Evolutionary conservation across 2,888 invertebrate species (phyloP).

Genomic region (Venusia cambrica): DNA sequence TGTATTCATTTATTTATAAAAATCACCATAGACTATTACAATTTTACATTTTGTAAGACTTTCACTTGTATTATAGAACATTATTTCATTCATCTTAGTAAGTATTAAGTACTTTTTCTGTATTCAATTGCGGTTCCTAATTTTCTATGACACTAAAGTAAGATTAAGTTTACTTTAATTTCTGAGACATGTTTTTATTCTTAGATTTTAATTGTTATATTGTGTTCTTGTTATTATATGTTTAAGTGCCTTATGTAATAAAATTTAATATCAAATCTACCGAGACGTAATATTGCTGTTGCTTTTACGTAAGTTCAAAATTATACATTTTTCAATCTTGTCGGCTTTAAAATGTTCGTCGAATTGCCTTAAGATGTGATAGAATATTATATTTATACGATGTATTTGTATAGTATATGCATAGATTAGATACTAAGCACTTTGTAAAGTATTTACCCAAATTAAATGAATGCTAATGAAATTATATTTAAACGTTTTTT

Average conservation of each 20-base stretch:
- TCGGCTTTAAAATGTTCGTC: conserved; percentile 21
- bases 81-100: conserved; percentile 41
- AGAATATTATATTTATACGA: conserved; percentile 59
- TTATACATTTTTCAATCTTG: conserved; percentile 12
- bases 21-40: conserved; percentile 28
- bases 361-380: conserved; percentile 65
- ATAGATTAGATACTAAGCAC: conserved; percentile 38
- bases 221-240: too few species aligned
- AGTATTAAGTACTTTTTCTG: conserved; percentile 30
- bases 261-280: too few species aligned
- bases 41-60: conserved; percentile 32
- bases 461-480: conserved; percentile 51
- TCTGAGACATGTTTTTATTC: too few species aligned
- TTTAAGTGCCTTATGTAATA: too few species aligned
- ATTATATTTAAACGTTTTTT: too few species aligned
- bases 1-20: conserved; percentile 10
- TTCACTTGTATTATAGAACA: conserved; percentile 49
- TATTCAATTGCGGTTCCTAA: conserved; percentile 49
- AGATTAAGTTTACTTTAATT: too few species aligned
- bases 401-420: conserved; percentile 41
- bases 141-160: conserved; percentile 10
- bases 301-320: conserved; percentile 1
- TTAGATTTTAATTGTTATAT: too few species aligned
- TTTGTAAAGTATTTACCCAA: conserved; percentile 57
- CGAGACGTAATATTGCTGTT: too few species aligned